phyloP scores from a whole-genome alignment of 1,140 invertebrate genomes.

The Arctopsyche grandis region DNA sequence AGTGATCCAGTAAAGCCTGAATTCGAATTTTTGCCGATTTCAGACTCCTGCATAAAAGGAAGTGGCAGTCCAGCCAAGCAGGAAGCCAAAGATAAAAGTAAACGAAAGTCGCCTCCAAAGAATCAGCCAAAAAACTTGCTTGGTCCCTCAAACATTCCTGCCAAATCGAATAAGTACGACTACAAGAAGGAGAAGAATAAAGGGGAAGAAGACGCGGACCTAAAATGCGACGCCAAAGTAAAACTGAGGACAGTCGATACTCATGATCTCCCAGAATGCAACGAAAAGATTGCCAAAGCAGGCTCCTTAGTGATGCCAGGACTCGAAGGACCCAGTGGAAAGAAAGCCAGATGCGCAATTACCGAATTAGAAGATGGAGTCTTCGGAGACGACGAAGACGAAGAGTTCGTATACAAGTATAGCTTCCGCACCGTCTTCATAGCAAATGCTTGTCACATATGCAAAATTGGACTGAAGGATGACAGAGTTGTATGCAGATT shows the following conservation, averaged over 20 bases:
- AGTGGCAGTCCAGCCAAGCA: background rate
- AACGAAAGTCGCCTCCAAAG: constrained; percentile 43
- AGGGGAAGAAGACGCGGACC: constrained; percentile 56
- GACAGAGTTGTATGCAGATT: constrained; percentile 61
- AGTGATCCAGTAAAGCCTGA: background rate
- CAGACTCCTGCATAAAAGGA: constrained; percentile 9
- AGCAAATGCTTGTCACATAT: constrained; percentile 62
- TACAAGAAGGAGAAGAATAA: constrained; percentile 67
- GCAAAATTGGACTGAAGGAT: constrained; percentile 60
- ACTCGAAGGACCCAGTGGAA: background rate
- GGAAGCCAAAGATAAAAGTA: constrained; percentile 34
- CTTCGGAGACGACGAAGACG: constrained; percentile 57
- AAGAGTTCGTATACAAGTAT: constrained; percentile 64
- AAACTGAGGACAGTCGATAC: constrained; percentile 61
- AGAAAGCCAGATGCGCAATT: background rate
- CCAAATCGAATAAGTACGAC: constrained; percentile 65
- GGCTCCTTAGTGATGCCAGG: background rate
- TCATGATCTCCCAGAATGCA: constrained; percentile 56
- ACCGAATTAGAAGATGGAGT: constrained; percentile 38
- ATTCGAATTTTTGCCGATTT: constrained; percentile 47
- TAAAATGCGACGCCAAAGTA: constrained; percentile 59
- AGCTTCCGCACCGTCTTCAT: constrained; percentile 65
- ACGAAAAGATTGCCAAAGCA: background rate
- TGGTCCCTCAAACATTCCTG: constrained; percentile 66
- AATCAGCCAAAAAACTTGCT: constrained; percentile 66